Evolutionary conservation across 1,140 invertebrate species (phyloP).

Genomic region (Mizuhopecten yessoensis): DNA sequence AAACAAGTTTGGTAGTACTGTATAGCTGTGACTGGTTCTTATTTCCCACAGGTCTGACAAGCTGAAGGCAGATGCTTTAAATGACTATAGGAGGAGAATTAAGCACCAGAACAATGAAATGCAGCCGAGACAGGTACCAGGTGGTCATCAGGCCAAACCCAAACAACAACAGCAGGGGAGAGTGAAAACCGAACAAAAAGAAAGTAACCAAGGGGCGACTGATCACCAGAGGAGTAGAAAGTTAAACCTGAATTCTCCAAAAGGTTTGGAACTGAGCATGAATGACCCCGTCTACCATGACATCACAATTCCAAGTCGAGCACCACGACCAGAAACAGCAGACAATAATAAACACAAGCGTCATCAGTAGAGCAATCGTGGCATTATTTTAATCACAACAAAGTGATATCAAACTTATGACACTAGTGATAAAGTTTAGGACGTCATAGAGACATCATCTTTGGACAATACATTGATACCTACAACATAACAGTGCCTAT

Average conservation of each 20-base stretch:
- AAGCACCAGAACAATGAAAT: not conserved
- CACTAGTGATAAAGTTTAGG: no score
- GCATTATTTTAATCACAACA: no score
- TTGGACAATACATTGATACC: no score
- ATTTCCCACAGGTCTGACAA: not conserved
- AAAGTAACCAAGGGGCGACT: not conserved
- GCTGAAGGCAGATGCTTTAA: not conserved
- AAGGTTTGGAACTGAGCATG: slow-evolving; percentile 19
- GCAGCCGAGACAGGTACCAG: not conserved
- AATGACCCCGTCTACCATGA: slow-evolving; percentile 14
- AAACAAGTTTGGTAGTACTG: no score
- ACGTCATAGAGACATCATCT: no score
- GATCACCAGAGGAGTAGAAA: not conserved
- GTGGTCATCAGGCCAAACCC: not conserved
- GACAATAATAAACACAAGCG: not conserved
- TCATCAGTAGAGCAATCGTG: no score
- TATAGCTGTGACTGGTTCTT: no score
- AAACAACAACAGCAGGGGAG: not conserved
- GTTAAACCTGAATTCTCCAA: not conserved
- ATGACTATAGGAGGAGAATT: not conserved
- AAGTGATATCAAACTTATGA: no score
- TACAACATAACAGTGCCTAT: no score
- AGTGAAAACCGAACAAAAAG: not conserved
- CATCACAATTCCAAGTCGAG: not conserved
- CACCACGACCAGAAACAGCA: not conserved